Evolutionary conservation across 2,113 vertebrate species (phyloP), one percentile per base, ranked within the genome.

Genomic region (Eretmochelys imbricata): DNA sequence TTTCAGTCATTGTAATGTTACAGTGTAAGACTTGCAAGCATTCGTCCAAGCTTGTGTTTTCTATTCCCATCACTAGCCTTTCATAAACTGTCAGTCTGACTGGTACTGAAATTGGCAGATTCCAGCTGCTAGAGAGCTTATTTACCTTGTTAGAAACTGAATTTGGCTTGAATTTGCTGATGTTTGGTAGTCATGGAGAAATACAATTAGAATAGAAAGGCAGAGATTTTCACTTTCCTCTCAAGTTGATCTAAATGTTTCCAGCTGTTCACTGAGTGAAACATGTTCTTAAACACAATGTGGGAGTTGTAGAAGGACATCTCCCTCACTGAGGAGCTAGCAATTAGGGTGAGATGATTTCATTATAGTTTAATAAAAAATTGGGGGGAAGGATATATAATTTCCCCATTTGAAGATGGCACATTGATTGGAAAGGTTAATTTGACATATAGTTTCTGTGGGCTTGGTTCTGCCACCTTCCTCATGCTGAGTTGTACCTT

Each of bases 291-390:
- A 19, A 1, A 82, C 51, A 57, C 17, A 92, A 2, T 72, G 49
- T 88, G n/a, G 69, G 46, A 92, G 4, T 89, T 94, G 38, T 81
- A 92, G 94, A 80, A 55, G 95, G 50, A 95, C 59, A 5, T 93
- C 51, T 88, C 95, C 88, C 80, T 87, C 89, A 48, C 94, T 95
- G 96, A 89, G n/a, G 90, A 91, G 91, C 91, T 98, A 96, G 78
- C 46, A 92, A 2, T 89, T 82, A 88, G 90, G 4, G 65, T 91
- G 91, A 97, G 54, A 95, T 92, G 91, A 78, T 89, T 94, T 96
- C 83, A 62, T 93, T 95, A 16, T 25, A 12, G 81, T 93, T 76
- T 87, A 95, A 84, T 55, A 96, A 97, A 88, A 97, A 95, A 84
- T 92, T 57, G 10, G 4, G 55, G 55, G 24, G 55, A 5, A 25